Base-by-base conservation (phyloP, 2,797 vertebrate species). In the Mus minutoides region DNA sequence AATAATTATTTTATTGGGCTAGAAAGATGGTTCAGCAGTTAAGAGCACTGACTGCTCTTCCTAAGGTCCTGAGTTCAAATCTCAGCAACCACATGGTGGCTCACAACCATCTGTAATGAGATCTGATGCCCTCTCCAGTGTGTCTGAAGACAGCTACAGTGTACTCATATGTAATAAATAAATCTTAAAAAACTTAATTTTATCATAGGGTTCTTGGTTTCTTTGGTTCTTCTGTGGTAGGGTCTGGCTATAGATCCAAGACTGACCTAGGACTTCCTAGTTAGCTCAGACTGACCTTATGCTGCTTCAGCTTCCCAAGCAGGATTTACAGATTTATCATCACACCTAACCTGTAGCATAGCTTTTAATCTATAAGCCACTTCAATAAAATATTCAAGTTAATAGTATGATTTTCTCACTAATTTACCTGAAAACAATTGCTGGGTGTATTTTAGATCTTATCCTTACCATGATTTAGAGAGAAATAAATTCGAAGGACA, bases 331-430 rank as follows among this genome's bases (percentile, higher is more conserved):
- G 31, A 11, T 24, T 7, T 26, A 31, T 46, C 21, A 43, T 60
- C 54, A 76, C 40, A 88, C 6, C 5, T 10, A 21, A n/a, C 16
- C 46, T 91, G 19, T 69, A 82, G 67, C 90, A 88, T 43, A 34
- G 60, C 54, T 93, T 82, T 93, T 46, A 85, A 64, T 86, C 46
- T 76, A 58, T 69, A 19, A 73, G 56, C 31, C 40, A 91, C 43
- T 76, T 73, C 22, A 94, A 49, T 29, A 93, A 86, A 71, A 64
- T 77, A 88, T 52, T 91, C 62, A 96, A 77, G 1, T 82, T 90
- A 88, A 56, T 3, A 90, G 29, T 87, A 83, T 43, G 34, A 92
- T 58, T 91, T 94, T 93, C 69, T 77, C 80, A 77, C 31, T 84
- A 54, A 89, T 87, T 49, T 92, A 49, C 52, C 52, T 79, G n/a